Base-by-base conservation (phyloP, 2,797 vertebrate species). In the Bovichtus variegatus region DNA sequence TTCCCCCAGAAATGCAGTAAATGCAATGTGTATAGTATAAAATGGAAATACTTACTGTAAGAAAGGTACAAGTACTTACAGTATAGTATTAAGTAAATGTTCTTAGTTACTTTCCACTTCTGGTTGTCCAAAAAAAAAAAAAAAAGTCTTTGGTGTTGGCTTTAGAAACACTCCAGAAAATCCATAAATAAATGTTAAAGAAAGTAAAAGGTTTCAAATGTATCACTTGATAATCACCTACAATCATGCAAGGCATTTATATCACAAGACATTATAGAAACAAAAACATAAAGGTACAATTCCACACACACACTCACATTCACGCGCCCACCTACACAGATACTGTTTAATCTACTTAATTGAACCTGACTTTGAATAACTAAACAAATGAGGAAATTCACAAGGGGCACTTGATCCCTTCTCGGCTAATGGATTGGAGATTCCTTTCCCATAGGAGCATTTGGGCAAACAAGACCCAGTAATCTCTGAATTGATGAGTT, bases 361-460 rank as follows among this genome's bases (percentile, higher is more conserved):
- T 94, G 91, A 93, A 93, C 79, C 91, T 87, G 93, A 95, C 89
- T 91, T 94, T 93, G 93, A 94, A 94, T 95, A 93, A 93, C 93
- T 93, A 95, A 95, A 95, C 90, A 94, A 94, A 94, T 93, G 90
- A 93, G 93, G 91, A 93, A 93, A 95, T 93, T 94, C 89, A 93
- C 91, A 91, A 83, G 93, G 90, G 93, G 89, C 90, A 93, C 90
- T 88, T 90, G 92, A 95, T 94, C 93, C 90, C 90, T 87, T 82
- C 84, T 88, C 69, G 38, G 86, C 88, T 95, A 95, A 95, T 94
- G 91, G 93, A 95, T 92, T 94, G 91, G 90, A 93, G 93, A 95
- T 95, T 94, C 92, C 92, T 93, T 92, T 92, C 91, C 90, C 90
- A 88, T 90, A 79, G 87, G 90, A 82, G 87, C 91, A 83, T 92